Conservation (phyloP, 2,113 vertebrate species). For the Chelonoidis abingdonii region DNA sequence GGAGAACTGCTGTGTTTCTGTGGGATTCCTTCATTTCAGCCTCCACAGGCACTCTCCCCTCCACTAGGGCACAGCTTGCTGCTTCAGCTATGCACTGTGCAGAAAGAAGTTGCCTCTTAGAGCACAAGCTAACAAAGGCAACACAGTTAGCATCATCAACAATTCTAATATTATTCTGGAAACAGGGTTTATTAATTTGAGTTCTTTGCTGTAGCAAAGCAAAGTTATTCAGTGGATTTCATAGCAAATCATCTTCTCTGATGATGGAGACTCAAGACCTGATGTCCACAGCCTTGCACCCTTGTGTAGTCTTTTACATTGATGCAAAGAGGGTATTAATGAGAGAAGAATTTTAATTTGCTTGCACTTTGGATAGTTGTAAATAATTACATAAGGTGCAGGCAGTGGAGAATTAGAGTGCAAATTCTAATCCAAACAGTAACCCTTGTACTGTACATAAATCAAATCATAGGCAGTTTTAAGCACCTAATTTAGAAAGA, state of each 20-base stretch:
- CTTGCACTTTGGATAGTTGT: background rate
- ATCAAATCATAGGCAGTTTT: background rate
- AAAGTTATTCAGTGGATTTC: background rate
- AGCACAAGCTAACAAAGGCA: background rate
- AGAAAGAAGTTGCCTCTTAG: background rate
- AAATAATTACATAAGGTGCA: background rate
- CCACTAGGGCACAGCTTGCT: background rate
- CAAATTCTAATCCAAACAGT: background rate
- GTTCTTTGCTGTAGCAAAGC: background rate
- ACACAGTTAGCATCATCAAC: background rate
- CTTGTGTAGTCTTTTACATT: background rate
- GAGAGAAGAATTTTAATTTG: background rate
- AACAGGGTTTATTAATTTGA: background rate
- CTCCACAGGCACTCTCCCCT: conserved; percentile 11
- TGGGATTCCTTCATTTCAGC: background rate
- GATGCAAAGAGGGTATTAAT: background rate
- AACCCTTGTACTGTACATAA: background rate
- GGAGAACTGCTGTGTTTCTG: background rate
- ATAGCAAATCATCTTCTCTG: background rate
- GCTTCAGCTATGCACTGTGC: fast-evolving
- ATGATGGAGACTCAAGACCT: background rate
- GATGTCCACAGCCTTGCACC: background rate
- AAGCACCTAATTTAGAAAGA: background rate
- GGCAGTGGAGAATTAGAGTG: background rate
- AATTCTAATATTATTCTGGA: background rate